Conservation (phyloP, 2,113 vertebrate genomes). For the Oncorhynchus tshawytscha region DNA sequence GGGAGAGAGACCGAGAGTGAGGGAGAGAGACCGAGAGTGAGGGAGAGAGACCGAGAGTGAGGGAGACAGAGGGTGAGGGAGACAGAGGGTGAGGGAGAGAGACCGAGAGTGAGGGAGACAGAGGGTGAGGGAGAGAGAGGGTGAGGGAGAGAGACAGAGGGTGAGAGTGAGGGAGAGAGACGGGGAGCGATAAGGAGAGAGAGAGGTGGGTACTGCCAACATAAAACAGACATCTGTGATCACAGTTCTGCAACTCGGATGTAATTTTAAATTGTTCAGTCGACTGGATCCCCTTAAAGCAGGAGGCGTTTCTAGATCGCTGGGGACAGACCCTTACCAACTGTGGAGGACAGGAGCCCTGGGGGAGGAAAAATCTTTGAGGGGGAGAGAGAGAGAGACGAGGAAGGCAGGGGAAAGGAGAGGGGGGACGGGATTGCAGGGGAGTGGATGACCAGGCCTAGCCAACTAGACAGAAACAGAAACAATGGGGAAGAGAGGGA, state of each 20-base stretch:
- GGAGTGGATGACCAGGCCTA: too few species aligned
- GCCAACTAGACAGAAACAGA: neutral
- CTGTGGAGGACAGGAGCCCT: too few species aligned
- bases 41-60: too few species aligned
- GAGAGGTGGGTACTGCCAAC: too few species aligned
- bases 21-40: neutral
- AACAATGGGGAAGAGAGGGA: neutral
- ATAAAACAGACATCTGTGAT: neutral
- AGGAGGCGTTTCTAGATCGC: neutral
- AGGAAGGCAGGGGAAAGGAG: neutral
- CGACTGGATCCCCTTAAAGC: neutral
- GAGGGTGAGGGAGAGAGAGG: too few species aligned
- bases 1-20: too few species aligned
- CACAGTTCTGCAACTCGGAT: neutral
- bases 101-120: too few species aligned
- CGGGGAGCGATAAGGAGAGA: too few species aligned
- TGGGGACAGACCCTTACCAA: neutral
- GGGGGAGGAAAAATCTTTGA: neutral
- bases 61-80: neutral
- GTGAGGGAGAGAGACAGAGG: too few species aligned
- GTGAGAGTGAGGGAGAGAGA: too few species aligned
- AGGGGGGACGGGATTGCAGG: neutral
- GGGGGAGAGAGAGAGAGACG: neutral
- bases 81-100: neutral
- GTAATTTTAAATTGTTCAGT: neutral